Conservation (phyloP, 2,113 vertebrate genomes). For the Choloepus hoffmanni region DNA sequence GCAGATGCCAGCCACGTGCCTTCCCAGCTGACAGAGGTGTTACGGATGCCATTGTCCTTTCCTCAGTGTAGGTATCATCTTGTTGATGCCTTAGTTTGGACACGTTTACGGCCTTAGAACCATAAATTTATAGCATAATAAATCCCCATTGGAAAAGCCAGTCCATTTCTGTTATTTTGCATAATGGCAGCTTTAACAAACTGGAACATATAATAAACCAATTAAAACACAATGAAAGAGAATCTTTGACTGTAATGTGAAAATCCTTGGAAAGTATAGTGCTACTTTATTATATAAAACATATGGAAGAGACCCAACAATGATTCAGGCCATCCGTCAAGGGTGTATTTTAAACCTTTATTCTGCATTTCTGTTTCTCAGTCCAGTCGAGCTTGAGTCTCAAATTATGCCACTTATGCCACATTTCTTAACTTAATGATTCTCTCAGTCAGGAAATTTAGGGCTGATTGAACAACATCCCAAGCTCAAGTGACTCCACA, state of each 20-base stretch:
- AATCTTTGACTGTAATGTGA: slow-evolving; percentile 54
- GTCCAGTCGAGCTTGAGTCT: slow-evolving; percentile 34
- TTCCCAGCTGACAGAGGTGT: too few species aligned
- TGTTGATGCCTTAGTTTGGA: too few species aligned
- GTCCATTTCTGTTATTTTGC: too few species aligned
- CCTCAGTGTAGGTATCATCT: too few species aligned
- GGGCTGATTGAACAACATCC: slow-evolving; percentile 45
- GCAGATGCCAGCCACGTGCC: too few species aligned
- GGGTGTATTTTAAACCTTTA: slow-evolving; percentile 51
- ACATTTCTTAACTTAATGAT: slow-evolving; percentile 72
- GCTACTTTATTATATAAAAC: slow-evolving; percentile 65
- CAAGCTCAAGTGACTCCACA: neutral
- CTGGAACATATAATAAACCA: neutral
- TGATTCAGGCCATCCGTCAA: slow-evolving; percentile 58
- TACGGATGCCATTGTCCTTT: too few species aligned
- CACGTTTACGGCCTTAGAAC: too few species aligned
- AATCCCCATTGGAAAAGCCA: too few species aligned
- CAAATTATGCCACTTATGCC: slow-evolving; percentile 50
- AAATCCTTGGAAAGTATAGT: slow-evolving; percentile 57
- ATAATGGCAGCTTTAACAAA: too few species aligned
- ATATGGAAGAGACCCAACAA: slow-evolving; percentile 55
- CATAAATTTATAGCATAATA: too few species aligned
- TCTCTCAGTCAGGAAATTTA: slow-evolving; percentile 54
- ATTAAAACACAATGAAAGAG: slow-evolving; percentile 72
- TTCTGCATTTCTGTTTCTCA: slow-evolving; percentile 63